Conservation (phyloP, 2,888 invertebrate species). For the Drosophila limbata region DNA sequence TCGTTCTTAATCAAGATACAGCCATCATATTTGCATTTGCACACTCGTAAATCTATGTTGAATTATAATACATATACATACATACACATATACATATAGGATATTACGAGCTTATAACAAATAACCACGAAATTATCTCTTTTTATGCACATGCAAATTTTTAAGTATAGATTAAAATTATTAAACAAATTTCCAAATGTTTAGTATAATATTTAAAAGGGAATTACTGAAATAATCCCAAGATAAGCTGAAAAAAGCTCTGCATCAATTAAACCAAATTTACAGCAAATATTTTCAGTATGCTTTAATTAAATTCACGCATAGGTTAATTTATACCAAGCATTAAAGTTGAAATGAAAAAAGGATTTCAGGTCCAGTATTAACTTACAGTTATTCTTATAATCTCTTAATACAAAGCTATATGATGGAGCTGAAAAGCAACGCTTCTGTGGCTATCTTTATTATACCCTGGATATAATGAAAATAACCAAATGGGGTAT, state of each 20-base stretch:
- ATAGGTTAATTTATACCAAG: background rate
- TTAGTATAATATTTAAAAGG: background rate
- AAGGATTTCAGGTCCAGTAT: background rate
- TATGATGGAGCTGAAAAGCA: background rate
- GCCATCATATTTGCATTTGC: conserved; percentile 13
- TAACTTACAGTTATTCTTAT: background rate
- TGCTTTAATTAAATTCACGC: background rate
- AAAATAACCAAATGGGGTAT: background rate
- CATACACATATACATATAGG: no score
- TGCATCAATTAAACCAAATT: background rate
- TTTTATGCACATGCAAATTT: background rate
- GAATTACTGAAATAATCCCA: background rate
- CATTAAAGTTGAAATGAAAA: background rate
- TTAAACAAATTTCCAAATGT: background rate
- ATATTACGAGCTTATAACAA: background rate
- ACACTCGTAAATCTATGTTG: conserved; percentile 8
- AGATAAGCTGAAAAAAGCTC: background rate
- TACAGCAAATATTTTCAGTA: background rate
- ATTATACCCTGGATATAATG: background rate
- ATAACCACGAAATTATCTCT: background rate
- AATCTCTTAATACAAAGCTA: background rate
- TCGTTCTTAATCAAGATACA: conserved; percentile 76
- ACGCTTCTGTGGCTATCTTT: background rate
- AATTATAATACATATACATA: conserved; percentile 2
- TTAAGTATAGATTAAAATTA: background rate